Evolutionary conservation across 2,888 invertebrate genomes (phyloP).

Genomic region (Callyntrura sp.): DNA sequence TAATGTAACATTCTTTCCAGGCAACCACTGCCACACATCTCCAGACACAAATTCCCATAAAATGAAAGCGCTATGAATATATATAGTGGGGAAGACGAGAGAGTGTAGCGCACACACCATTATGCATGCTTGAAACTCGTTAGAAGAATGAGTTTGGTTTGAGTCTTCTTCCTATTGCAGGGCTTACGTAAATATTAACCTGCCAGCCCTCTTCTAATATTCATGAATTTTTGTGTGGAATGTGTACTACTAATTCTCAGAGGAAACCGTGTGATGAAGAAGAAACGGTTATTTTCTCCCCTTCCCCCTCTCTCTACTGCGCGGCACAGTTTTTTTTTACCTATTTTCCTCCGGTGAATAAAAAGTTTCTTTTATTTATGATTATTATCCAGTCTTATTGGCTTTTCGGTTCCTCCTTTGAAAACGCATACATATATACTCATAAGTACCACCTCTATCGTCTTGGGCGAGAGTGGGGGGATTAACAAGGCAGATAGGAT

Average conservation of each 20-base stretch:
- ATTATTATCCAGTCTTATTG: conserved; percentile 69
- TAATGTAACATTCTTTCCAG: conserved; percentile 48
- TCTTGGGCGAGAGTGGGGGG: conserved; percentile 15
- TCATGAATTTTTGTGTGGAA: conserved; percentile 51
- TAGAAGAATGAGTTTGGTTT: not conserved
- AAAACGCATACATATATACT: conserved; percentile 17
- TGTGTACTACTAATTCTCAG: conserved; percentile 31
- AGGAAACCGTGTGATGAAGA: not conserved
- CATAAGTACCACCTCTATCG: not conserved
- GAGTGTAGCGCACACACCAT: not conserved
- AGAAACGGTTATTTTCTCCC: not conserved
- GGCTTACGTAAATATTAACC: conserved; percentile 11
- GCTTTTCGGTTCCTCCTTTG: conserved; percentile 55
- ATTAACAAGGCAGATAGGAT: conserved; percentile 46
- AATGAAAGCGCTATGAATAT: conserved; percentile 15
- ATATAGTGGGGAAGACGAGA: not conserved
- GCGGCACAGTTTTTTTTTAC: not conserved
- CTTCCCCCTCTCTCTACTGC: too few species aligned
- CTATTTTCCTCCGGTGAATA: conserved; percentile 2
- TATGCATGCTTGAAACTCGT: conserved; percentile 35
- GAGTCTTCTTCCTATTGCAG: not conserved
- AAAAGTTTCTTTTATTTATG: conserved; percentile 59
- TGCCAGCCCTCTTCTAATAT: not conserved
- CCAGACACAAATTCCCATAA: conserved; percentile 27
- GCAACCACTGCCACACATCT: conserved; percentile 6